These are phyloP conservation scores for Falco rusticolus DNA, from an alignment of 2,797 vertebrate species.

Conservation along the genomic window DNA sequence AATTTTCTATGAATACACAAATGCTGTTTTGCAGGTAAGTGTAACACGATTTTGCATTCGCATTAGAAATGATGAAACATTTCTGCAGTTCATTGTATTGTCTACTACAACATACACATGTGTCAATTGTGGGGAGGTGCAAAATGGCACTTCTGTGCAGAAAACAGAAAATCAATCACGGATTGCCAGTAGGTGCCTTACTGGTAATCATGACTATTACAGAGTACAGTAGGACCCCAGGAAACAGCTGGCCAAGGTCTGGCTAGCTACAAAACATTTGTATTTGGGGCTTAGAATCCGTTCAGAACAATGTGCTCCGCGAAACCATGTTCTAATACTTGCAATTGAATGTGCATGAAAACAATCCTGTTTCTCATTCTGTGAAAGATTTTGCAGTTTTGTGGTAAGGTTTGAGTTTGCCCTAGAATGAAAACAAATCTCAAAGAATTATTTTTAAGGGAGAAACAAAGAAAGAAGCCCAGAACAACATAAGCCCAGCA, in stretches of 20 bases:
- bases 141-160: background rate
- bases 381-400: background rate
- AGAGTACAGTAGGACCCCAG: background rate
- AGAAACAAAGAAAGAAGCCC: background rate
- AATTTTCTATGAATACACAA: background rate
- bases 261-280: background rate
- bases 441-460: background rate
- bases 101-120: background rate
- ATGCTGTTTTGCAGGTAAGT: background rate
- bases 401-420: background rate
- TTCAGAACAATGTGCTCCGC: background rate
- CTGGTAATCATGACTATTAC: background rate
- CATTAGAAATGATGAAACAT: background rate
- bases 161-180: background rate
- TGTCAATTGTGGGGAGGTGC: background rate
- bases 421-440: background rate
- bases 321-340: background rate
- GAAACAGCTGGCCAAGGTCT: background rate
- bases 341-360: background rate
- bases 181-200: background rate
- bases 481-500: background rate
- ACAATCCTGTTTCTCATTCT: background rate
- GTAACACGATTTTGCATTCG: accelerated
- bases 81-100: background rate
- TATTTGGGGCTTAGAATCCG: background rate